A percentile compares a stretch with the other conserved stretches of the same genome.
These are phyloP conservation scores for Invenusta paracnida DNA, from an alignment of 2,888 invertebrate species.

Conservation along the genomic window DNA sequence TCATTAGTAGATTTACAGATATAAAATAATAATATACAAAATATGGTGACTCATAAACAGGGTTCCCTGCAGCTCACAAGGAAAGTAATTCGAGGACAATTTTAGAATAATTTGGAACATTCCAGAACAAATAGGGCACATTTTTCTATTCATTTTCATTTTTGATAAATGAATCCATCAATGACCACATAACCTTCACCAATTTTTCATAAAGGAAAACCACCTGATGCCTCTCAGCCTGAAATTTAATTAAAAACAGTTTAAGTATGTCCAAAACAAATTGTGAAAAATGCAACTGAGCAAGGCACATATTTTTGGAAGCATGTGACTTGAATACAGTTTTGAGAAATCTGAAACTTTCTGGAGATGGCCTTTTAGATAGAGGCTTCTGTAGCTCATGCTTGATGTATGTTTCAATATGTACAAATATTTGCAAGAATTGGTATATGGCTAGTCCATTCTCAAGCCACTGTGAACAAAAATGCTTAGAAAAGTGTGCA, in stretches of 20 bases:
- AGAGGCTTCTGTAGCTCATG: too few relatives aligned
- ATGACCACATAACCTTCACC: too few relatives aligned
- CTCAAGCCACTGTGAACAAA: neutral
- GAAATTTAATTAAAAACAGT: neutral
- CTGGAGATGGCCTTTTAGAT: neutral
- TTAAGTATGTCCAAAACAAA: neutral
- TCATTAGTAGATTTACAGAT: too few relatives aligned
- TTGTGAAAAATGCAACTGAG: neutral
- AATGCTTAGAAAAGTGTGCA: neutral
- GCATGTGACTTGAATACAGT: neutral
- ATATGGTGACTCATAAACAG: too few relatives aligned
- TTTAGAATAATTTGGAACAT: too few relatives aligned
- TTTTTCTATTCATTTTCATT: too few relatives aligned
- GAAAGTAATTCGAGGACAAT: too few relatives aligned
- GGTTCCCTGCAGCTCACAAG: too few relatives aligned
- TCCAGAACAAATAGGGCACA: too few relatives aligned
- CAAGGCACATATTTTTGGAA: neutral
- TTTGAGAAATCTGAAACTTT: neutral
- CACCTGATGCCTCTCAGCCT: neutral
- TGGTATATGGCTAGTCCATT: neutral
- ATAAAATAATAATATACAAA: too few relatives aligned
- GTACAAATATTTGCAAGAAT: neutral
- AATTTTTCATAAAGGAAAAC: neutral
- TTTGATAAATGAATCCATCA: too few relatives aligned
- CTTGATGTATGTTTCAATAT: neutral